Base-by-base conservation (phyloP, 2,888 invertebrate genomes). In the Himalopsyche tibetana region DNA sequence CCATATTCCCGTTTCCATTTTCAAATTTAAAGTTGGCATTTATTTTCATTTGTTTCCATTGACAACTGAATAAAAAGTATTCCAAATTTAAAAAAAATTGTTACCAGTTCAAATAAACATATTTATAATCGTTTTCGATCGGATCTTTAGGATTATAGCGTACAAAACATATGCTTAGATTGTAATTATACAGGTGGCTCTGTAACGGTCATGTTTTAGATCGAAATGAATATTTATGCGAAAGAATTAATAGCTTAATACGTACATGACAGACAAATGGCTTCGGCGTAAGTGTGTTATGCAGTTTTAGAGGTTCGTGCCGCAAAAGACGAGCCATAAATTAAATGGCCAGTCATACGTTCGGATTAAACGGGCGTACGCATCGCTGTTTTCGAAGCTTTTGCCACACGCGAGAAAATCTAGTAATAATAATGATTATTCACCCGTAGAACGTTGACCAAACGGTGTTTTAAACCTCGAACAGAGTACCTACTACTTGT, bases 201-300 rank as follows among this genome's bases (percentile, higher is more conserved):
- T 36, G 36, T 36, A 36, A 36, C 74, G 74, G 38, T 74, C 74
- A 74, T 38, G 38, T 38, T 74, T 74, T 74, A 36, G 74, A 36
- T 74, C 56, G 19, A 56, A 84, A 84, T 80, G 80, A 56, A 84
- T 84, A 80, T 84, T 84, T 84, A 84, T 84, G 84, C 80, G 56
- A 84, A 84, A 56, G 84, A 80, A 81, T 84, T 84, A 85, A 85
- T 82, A 85, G 82, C 82, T 85, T 82, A 85, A 85, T 85, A 85
- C 45, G 82, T 85, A 82, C 81, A 55, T 63, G 85, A 80, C 69
- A 79, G 56, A 74, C 51, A 55, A 55, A 81, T 56, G 84, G 51
- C 56, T 56, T n/a, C 81, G 38, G 45, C 17, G 45, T 56, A 74
- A 12, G 80, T 69, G 74, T 74, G 74, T 74, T 36, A 63, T 63